These are phyloP conservation scores for Gymnocheta viridis DNA, from an alignment of 2,888 invertebrate species.

Conservation along the genomic window DNA sequence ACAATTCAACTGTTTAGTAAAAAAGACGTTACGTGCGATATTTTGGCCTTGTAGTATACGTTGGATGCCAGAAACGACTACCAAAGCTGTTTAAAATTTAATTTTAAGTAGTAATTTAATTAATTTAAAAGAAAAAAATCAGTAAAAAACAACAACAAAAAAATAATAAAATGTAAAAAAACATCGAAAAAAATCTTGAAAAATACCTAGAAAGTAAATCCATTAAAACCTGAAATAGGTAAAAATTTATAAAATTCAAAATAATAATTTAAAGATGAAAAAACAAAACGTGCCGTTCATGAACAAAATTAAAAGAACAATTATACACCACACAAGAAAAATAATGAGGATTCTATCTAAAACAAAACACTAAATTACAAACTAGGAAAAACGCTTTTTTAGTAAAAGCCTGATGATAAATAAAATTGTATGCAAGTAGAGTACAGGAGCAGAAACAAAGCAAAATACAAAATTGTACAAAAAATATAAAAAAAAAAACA, in stretches of 20 bases:
- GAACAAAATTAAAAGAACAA: conserved; percentile 45
- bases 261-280: conserved; percentile 49
- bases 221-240: conserved; percentile 69
- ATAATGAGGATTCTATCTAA: conserved; percentile 41
- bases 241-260: conserved; percentile 60
- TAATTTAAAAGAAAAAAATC: conserved; percentile 62
- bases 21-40: conserved; percentile 82
- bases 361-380: too few relatives aligned
- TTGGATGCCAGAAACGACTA: conserved; percentile 82
- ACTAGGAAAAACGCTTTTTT: conserved; percentile 18
- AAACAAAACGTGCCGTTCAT: conserved; percentile 71
- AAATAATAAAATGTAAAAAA: conserved; percentile 66
- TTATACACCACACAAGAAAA: conserved; percentile 48
- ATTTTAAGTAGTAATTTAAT: conserved; percentile 77
- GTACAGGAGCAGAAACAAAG: conserved; percentile 18
- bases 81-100: conserved; percentile 81
- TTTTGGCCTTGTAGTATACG: conserved; percentile 82
- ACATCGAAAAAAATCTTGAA: conserved; percentile 66
- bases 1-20: conserved; percentile 75
- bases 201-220: conserved; percentile 67
- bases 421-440: conserved; percentile 8
- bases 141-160: conserved; percentile 68
- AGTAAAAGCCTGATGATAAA: conserved; percentile 12
- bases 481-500: conserved; percentile 2
- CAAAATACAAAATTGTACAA: conserved; percentile 40